Evolutionary conservation across 2,888 invertebrate genomes (phyloP).

Genomic region (Ophioninae sp.): DNA sequence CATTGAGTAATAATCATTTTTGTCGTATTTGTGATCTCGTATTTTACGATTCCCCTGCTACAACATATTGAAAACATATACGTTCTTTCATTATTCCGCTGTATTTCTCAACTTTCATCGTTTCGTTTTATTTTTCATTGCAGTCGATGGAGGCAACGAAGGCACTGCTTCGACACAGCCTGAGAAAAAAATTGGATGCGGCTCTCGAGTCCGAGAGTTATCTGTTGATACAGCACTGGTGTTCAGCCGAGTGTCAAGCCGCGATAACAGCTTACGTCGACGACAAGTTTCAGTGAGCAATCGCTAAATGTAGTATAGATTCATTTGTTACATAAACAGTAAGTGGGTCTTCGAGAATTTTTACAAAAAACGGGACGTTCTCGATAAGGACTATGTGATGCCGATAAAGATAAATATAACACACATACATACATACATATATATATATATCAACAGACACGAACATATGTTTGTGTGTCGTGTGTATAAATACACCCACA

Average conservation of each 20-base stretch:
- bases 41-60: not conserved
- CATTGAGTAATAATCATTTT: constrained; percentile 50
- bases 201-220: constrained; percentile 87
- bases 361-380: constrained; percentile 18
- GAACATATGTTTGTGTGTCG: no score
- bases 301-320: constrained; percentile 45
- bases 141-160: constrained; percentile 86
- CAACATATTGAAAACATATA: not conserved
- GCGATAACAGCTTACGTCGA: constrained; percentile 78
- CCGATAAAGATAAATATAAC: not conserved
- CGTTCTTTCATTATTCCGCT: not conserved
- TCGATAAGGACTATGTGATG: constrained; percentile 8
- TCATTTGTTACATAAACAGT: constrained; percentile 44
- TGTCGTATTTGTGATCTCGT: constrained; percentile 51
- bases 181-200: constrained; percentile 83
- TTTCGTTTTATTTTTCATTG: constrained; percentile 72
- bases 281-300: constrained; percentile 73
- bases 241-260: constrained; percentile 87
- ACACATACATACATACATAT: not conserved
- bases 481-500: not conserved
- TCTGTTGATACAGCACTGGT: constrained; percentile 88
- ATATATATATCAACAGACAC: not conserved
- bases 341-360: constrained; percentile 40
- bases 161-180: constrained; percentile 83
- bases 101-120: not conserved